Conservation (phyloP, 2,888 invertebrate species). For the Mantis religiosa region DNA sequence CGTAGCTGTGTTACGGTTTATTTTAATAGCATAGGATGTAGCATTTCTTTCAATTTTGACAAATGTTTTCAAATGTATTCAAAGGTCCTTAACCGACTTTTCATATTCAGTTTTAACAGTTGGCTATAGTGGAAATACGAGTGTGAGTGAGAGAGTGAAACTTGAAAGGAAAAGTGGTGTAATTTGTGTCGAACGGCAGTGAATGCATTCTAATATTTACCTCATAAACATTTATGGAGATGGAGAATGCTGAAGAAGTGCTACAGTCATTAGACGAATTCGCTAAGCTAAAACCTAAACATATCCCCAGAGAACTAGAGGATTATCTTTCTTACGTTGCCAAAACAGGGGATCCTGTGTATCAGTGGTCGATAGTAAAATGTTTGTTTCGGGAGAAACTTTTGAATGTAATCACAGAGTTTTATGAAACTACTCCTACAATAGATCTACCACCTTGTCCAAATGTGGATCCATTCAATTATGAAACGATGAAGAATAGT, state of each 20-base stretch:
- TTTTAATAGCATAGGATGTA: no score
- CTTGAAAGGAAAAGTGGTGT: neutral
- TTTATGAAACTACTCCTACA: slow-evolving; percentile 72
- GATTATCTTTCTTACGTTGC: slow-evolving; percentile 87
- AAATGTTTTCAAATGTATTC: no score
- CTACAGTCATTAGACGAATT: slow-evolving; percentile 80
- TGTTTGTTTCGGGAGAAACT: slow-evolving; percentile 85
- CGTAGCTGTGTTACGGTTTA: no score
- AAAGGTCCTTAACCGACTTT: no score
- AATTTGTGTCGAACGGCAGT: neutral
- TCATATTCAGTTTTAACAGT: neutral
- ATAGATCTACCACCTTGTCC: slow-evolving; percentile 81
- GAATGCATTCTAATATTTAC: neutral
- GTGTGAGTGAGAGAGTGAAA: neutral
- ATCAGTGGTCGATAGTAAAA: slow-evolving; percentile 86
- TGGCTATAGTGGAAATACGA: neutral
- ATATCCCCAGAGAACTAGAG: slow-evolving; percentile 83
- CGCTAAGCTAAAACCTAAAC: slow-evolving; percentile 70
- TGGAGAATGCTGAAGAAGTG: slow-evolving; percentile 85
- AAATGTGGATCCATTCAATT: slow-evolving; percentile 87
- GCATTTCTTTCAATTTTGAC: no score
- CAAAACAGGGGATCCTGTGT: slow-evolving; percentile 89
- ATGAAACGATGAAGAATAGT: slow-evolving; percentile 81
- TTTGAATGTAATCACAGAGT: slow-evolving; percentile 79
- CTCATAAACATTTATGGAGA: slow-evolving; percentile 37